phyloP scores from a whole-genome alignment of 2,113 vertebrate genomes.

The Pipra filicauda region DNA sequence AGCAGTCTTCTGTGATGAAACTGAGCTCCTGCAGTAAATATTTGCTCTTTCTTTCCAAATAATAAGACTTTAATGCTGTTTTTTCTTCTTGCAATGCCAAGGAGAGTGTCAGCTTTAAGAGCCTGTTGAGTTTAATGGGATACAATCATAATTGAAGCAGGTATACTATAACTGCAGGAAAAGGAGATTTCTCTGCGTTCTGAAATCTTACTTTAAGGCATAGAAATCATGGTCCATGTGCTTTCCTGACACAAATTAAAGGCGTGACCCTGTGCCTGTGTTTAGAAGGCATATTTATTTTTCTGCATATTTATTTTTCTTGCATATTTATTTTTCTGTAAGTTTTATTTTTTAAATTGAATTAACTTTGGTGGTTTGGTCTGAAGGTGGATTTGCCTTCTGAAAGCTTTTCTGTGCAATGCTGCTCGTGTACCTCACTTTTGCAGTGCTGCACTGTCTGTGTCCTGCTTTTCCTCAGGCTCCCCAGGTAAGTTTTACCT shows the following conservation, averaged over 20 bases:
- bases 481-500: neutral
- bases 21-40: slow-evolving; percentile 11
- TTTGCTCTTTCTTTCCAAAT: neutral
- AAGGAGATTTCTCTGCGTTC: neutral
- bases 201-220: neutral
- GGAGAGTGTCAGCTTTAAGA: neutral
- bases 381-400: neutral
- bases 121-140: neutral
- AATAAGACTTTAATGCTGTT: neutral
- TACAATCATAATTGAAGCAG: neutral
- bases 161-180: neutral
- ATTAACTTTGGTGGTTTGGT: neutral
- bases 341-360: neutral
- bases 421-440: fast-evolving
- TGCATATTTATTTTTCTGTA: neutral
- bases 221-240: neutral
- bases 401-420: neutral
- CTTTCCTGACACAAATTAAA: neutral
- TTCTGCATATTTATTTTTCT: neutral
- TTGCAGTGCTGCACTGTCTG: neutral
- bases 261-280: neutral
- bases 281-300: too few species aligned
- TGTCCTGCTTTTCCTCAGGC: neutral
- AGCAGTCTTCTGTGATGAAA: neutral
- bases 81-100: neutral